Conservation (phyloP, 1,140 invertebrate genomes). For the Tenebrio molitor region DNA sequence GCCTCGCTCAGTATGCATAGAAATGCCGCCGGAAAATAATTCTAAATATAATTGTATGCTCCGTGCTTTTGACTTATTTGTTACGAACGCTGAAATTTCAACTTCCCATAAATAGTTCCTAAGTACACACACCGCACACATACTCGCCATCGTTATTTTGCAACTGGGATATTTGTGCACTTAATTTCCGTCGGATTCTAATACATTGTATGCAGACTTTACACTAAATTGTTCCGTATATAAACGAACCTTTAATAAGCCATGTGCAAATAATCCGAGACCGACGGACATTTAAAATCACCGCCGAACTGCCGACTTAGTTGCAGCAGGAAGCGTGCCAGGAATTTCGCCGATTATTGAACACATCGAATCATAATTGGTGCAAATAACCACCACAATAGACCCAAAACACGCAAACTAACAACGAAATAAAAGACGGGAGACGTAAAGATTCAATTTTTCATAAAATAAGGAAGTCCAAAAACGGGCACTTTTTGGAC, state of each 20-base stretch:
- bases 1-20: slow-evolving; percentile 52
- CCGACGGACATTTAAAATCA: slow-evolving; percentile 1
- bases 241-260: slow-evolving; percentile 58
- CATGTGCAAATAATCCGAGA: slow-evolving; percentile 27
- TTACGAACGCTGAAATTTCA: slow-evolving; percentile 56
- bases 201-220: slow-evolving; percentile 56
- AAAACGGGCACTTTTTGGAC: no score
- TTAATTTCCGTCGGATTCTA: slow-evolving; percentile 58
- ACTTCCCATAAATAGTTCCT: slow-evolving; percentile 55
- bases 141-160: slow-evolving; percentile 51
- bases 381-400: no score
- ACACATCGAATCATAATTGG: no score
- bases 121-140: slow-evolving; percentile 47
- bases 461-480: no score
- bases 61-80: slow-evolving; percentile 56
- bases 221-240: slow-evolving; percentile 58
- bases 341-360: slow-evolving; percentile 8
- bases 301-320: not conserved
- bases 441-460: no score
- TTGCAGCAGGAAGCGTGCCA: not conserved
- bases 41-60: slow-evolving; percentile 54
- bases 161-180: slow-evolving; percentile 58
- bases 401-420: no score
- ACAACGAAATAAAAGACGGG: no score
- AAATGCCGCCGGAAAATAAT: slow-evolving; percentile 51